Conservation (phyloP, 2,113 vertebrate genomes). For the Pogona vitticeps region DNA sequence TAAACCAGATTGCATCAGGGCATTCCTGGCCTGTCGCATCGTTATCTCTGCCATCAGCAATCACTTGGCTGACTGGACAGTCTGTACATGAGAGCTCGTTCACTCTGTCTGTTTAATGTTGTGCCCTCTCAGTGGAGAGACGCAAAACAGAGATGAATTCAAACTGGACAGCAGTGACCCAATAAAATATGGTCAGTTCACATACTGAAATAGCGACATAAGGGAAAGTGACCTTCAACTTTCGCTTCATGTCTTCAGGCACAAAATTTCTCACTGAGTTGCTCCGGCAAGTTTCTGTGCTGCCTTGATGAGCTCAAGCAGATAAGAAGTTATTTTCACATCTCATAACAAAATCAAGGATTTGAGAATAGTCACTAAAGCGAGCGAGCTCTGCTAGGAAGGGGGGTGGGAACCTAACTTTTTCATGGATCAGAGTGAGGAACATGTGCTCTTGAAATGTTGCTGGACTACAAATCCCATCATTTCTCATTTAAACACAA, state of each 20-base stretch:
- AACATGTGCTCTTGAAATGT: no score
- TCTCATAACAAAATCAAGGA: background rate
- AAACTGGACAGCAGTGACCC: background rate
- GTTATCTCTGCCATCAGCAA: constrained; percentile 10
- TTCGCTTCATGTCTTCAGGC: background rate
- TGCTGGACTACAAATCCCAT: no score
- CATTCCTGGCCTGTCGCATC: constrained; percentile 10
- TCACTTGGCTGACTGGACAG: background rate
- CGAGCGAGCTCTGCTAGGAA: background rate
- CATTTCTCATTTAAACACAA: no score
- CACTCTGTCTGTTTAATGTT: background rate
- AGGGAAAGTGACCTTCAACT: background rate
- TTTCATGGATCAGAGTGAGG: no score
- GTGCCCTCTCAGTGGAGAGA: constrained; percentile 1
- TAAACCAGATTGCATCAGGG: constrained; percentile 15
- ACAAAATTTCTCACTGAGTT: background rate
- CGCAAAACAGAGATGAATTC: background rate
- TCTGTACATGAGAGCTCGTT: background rate
- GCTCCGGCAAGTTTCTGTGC: background rate
- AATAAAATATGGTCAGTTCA: background rate
- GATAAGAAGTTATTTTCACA: background rate
- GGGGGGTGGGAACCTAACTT: background rate
- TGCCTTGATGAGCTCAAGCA: background rate
- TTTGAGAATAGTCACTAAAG: background rate
- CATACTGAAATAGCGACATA: background rate